Conservation (phyloP, 2,113 vertebrate species). For the Gnathonemus echidnorhynchus region DNA sequence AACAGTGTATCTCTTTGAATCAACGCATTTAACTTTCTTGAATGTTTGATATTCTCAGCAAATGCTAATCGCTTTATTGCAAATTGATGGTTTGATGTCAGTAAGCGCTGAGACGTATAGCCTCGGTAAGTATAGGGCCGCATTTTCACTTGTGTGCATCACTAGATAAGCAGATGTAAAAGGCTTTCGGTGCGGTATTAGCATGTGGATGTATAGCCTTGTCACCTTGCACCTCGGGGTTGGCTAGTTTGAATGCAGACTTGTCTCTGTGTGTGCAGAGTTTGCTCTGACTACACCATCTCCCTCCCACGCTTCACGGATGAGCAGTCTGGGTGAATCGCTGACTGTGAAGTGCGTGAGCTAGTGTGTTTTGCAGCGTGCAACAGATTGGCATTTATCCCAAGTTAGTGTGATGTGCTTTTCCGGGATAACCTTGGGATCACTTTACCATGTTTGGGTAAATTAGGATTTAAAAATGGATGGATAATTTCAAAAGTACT, state of each 20-base stretch:
- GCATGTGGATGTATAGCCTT: neutral
- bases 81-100: neutral
- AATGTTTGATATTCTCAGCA: neutral
- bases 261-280: neutral
- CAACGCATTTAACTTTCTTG: neutral
- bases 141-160: neutral
- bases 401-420: neutral
- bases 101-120: neutral
- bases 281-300: neutral
- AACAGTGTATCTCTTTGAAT: neutral
- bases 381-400: neutral
- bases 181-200: neutral
- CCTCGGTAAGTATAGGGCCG: neutral
- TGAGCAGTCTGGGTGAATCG: neutral
- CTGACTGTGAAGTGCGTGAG: neutral
- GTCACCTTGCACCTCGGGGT: neutral
- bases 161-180: neutral
- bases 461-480: neutral
- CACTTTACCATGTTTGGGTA: neutral
- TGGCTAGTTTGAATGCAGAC: neutral
- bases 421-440: neutral
- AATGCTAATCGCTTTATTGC: neutral
- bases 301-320: neutral
- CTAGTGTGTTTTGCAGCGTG: neutral
- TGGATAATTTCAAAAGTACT: neutral